Percentiles rank a stretch among this genome's conserved stretches.
phyloP scores from a whole-genome alignment of 2,888 invertebrate genomes.

The Rhorus exstirpatorius region DNA sequence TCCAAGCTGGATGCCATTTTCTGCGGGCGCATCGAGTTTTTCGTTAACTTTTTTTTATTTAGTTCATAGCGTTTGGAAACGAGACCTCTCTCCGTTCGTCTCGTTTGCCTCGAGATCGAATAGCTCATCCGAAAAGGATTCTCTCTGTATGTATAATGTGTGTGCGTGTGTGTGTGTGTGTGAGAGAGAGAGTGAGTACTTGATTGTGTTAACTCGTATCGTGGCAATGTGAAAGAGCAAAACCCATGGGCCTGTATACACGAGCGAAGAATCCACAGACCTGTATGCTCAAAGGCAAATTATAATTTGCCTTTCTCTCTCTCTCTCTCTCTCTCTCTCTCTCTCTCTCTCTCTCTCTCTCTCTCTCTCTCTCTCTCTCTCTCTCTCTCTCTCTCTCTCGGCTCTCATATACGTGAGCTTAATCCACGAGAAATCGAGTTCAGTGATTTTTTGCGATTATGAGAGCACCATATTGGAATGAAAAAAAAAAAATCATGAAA shows the following conservation, averaged over 20 bases:
- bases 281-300: too few relatives aligned
- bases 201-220: background rate
- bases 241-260: slow-evolving; percentile 9
- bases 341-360: too few relatives aligned
- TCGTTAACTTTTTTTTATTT: slow-evolving; percentile 60
- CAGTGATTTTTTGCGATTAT: background rate
- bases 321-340: too few relatives aligned
- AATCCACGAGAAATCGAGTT: slow-evolving; percentile 4
- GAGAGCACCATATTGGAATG: background rate
- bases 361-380: too few relatives aligned
- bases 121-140: slow-evolving; percentile 46
- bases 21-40: slow-evolving; percentile 47
- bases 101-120: slow-evolving; percentile 30
- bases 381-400: too few relatives aligned
- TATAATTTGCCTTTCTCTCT: too few relatives aligned
- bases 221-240: slow-evolving; percentile 14
- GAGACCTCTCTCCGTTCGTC: slow-evolving; percentile 35
- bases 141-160: background rate
- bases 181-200: background rate
- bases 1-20: slow-evolving; percentile 32
- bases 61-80: slow-evolving; percentile 50
- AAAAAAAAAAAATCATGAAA: background rate
- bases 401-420: background rate
- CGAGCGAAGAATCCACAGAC: background rate
- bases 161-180: background rate